These are phyloP conservation scores for Sterna hirundo DNA, from an alignment of 2,113 vertebrate genomes.

Conservation along the genomic window DNA sequence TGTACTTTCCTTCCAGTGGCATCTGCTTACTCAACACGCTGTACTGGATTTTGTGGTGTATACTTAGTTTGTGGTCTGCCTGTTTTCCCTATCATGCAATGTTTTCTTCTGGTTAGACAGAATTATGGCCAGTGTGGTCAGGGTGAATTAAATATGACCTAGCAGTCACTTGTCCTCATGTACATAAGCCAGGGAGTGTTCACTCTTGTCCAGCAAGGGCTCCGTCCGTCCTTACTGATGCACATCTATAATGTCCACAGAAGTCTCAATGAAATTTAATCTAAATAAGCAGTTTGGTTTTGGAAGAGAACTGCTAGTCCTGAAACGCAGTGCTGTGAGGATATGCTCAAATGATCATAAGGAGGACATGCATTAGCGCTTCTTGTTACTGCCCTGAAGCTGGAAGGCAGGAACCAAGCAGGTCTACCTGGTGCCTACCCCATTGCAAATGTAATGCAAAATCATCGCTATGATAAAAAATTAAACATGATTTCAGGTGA, in stretches of 20 bases:
- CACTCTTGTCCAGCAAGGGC: neutral
- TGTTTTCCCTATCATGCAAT: slow-evolving; percentile 29
- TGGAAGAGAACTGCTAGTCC: neutral
- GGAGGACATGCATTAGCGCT: neutral
- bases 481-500: neutral
- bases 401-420: neutral
- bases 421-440: neutral
- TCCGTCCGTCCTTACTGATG: neutral
- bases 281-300: slow-evolving; percentile 18
- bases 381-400: neutral
- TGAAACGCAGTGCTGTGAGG: neutral
- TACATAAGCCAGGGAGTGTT: neutral
- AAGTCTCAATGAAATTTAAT: slow-evolving; percentile 17
- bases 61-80: slow-evolving; percentile 22
- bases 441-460: neutral
- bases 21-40: slow-evolving; percentile 53
- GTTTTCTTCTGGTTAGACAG: slow-evolving; percentile 26
- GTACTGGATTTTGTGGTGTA: neutral
- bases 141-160: slow-evolving; percentile 24
- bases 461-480: neutral
- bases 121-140: slow-evolving; percentile 37
- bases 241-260: neutral
- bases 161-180: slow-evolving; percentile 27
- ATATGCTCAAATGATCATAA: neutral
- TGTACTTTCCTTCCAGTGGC: slow-evolving; percentile 2